These are phyloP conservation scores for Keiferia lycopersicella DNA, from an alignment of 2,888 invertebrate species.

Conservation along the genomic window DNA sequence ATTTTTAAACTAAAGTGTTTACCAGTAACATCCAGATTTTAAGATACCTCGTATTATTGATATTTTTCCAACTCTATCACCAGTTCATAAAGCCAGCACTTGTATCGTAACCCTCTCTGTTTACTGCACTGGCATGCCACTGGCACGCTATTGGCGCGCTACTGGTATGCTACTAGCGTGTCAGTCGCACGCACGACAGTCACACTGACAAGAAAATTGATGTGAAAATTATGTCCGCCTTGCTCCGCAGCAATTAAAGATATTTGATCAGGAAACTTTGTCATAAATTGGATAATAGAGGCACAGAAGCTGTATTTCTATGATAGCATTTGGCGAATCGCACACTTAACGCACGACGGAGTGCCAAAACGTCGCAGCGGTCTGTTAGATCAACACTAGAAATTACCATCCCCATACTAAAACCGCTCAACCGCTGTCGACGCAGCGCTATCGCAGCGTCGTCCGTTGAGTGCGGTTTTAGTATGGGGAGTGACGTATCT, in stretches of 20 bases:
- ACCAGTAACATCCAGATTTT: too few relatives aligned
- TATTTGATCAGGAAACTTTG: neutral
- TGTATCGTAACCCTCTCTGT: constrained; percentile 46
- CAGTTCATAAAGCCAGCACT: constrained; percentile 23
- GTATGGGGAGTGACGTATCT: too few relatives aligned
- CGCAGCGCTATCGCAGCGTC: too few relatives aligned
- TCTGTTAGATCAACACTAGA: too few relatives aligned
- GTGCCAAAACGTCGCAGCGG: too few relatives aligned
- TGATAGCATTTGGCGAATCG: too few relatives aligned
- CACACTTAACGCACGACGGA: too few relatives aligned
- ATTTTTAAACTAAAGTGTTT: too few relatives aligned
- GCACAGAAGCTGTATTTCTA: neutral
- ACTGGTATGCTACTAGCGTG: constrained; percentile 49
- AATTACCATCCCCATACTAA: too few relatives aligned
- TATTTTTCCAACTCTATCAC: constrained; percentile 30
- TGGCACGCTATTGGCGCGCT: constrained; percentile 33
- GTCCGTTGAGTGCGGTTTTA: too few relatives aligned
- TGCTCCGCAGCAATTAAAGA: constrained; percentile 18
- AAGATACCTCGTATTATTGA: neutral
- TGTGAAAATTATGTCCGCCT: constrained; percentile 28
- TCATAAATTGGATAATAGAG: neutral
- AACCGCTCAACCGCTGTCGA: too few relatives aligned
- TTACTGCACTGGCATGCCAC: constrained; percentile 47
- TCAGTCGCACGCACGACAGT: constrained; percentile 39
- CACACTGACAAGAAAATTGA: constrained; percentile 40